Percentiles rank a stretch among this genome's conserved stretches.
These are phyloP conservation scores for Spea multiplicata DNA, from an alignment of 2,113 vertebrate genomes.

Conservation along the genomic window DNA sequence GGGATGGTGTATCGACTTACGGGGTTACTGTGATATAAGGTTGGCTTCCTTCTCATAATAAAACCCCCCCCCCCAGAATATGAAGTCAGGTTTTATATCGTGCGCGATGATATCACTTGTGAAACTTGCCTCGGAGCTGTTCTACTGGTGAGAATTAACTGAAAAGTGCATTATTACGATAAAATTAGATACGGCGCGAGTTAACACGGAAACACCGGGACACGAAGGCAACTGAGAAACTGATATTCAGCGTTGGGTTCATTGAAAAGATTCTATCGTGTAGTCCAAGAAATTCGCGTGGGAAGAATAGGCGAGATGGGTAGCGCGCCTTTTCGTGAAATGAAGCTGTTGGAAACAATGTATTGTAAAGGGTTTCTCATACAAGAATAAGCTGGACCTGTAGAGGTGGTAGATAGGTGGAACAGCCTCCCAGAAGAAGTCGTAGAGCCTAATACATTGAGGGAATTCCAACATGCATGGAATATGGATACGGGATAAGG, in stretches of 20 bases:
- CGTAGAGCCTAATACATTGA: too few relatives aligned
- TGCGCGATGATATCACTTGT: background rate
- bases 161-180: background rate
- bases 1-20: slow-evolving; percentile 5
- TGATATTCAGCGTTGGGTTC: background rate
- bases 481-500: too few relatives aligned
- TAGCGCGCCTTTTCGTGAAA: too few relatives aligned
- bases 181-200: background rate
- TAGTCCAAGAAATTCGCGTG: too few relatives aligned
- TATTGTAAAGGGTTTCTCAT: too few relatives aligned
- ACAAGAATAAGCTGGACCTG: too few relatives aligned
- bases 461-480: too few relatives aligned
- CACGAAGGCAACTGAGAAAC: background rate
- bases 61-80: background rate
- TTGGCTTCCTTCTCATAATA: background rate
- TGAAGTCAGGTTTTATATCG: background rate
- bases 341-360: too few relatives aligned
- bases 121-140: background rate
- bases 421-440: too few relatives aligned
- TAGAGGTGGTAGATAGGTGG: too few relatives aligned
- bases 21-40: background rate
- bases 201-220: slow-evolving; percentile 1
- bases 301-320: too few relatives aligned
- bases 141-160: background rate
- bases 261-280: too few relatives aligned